Base-by-base conservation (phyloP, 2,113 vertebrate species). In the Serinus canaria region DNA sequence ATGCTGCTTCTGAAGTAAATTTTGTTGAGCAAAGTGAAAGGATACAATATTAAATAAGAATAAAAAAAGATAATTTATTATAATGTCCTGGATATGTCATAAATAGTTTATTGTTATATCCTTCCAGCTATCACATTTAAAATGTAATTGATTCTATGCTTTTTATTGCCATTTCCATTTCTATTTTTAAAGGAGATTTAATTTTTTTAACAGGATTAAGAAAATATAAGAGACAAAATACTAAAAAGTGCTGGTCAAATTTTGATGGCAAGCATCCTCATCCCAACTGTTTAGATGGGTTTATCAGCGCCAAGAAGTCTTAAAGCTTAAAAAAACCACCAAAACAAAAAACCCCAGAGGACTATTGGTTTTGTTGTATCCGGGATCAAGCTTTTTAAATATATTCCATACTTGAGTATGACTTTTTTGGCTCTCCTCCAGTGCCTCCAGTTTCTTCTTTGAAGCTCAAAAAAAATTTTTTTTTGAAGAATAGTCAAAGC, bases 361-460 rank as follows among this genome's bases (percentile, higher is more conserved):
- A 47, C 66, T 63, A 70, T 16, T 18, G 72, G 31, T 50, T 92
- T 93, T 86, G 7, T 88, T 94, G 63, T 67, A 5, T 60, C 72
- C 3, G 35, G 83, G 68, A 70, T 78, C 11, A 83, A 74, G 37
- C 33, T 68, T 77, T 72, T 86, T 43, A 9, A 39, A 92, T 94
- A 43, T 79, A 83, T 78, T 89, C 80, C 56, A 49, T 94, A 84
- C 56, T 62, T 79, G 49, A 84, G 11, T 49, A 33, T 69, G 77
- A 72, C 66, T 82, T 68, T 80, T 91, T 59, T 95, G 91, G 89
- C 83, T 84, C 8, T 84, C 18, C 30, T 95, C 77, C 90, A 92
- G 67, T 24, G 58, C 85, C 79, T 95, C 63, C 89, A 79, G 25
- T 95, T 92, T 81, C 58, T 75, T n/a, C 83, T 95, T 89, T 96